A percentile compares a stretch with the other conserved stretches of the same genome.
These are phyloP conservation scores for Streptopelia turtur DNA, from an alignment of 2,797 vertebrate genomes.

Conservation along the genomic window DNA sequence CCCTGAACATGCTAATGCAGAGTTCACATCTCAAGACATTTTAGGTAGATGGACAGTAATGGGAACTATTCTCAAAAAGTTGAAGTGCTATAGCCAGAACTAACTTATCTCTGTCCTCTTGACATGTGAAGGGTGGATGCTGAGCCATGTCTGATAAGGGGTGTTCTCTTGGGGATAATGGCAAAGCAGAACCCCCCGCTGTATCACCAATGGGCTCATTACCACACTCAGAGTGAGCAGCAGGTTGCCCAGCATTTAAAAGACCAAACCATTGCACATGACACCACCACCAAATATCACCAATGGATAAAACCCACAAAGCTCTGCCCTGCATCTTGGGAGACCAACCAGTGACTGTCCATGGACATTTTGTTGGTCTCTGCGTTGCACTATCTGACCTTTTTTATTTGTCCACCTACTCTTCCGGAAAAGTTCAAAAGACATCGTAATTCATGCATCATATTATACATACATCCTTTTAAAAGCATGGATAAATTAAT, in stretches of 20 bases:
- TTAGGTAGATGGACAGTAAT: not conserved
- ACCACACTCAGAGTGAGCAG: not conserved
- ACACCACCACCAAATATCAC: not conserved
- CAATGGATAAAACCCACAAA: not conserved
- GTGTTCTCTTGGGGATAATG: not conserved
- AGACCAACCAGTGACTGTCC: not conserved
- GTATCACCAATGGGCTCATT: not conserved
- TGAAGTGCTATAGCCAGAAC: not conserved
- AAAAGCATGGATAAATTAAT: not conserved
- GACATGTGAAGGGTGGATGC: not conserved
- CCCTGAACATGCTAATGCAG: not conserved
- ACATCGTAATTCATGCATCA: accelerated
- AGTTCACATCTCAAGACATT: not conserved
- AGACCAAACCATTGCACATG: not conserved
- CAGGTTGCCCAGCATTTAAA: not conserved
- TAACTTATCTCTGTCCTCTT: not conserved
- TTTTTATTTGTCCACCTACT: not conserved
- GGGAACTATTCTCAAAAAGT: not conserved
- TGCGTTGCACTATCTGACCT: accelerated
- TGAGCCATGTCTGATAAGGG: not conserved
- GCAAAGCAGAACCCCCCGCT: not conserved
- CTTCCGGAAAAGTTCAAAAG: not conserved
- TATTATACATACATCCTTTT: not conserved
- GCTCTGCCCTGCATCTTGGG: not conserved
- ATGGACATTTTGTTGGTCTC: accelerated